Percentiles rank a stretch among this genome's conserved stretches.
Evolutionary conservation across 2,888 invertebrate species (phyloP).

Genomic region (Pseudanteris insignis): DNA sequence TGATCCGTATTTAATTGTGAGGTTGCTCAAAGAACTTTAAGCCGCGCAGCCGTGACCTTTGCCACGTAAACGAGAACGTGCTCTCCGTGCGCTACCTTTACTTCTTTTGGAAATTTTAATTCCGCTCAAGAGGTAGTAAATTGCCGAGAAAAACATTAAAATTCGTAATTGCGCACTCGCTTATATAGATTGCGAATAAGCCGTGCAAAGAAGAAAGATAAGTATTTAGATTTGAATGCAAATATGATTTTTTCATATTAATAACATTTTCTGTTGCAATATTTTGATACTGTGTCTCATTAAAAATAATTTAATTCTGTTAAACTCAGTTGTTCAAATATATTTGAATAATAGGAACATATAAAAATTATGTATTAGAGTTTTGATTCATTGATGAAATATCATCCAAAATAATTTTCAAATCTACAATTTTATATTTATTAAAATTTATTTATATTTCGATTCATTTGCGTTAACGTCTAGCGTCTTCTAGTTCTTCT

Average conservation of each 20-base stretch:
- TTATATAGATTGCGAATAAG: constrained; percentile 25
- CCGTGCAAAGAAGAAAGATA: neutral
- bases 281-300: too few relatives aligned
- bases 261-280: too few relatives aligned
- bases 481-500: too few relatives aligned
- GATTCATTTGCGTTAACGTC: too few relatives aligned
- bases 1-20: constrained; percentile 31
- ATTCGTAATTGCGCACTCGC: constrained; percentile 24
- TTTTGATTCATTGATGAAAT: too few relatives aligned
- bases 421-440: too few relatives aligned
- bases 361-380: too few relatives aligned
- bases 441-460: too few relatives aligned
- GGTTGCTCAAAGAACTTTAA: constrained; percentile 31
- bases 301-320: too few relatives aligned
- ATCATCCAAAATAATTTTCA: too few relatives aligned
- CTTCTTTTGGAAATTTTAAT: constrained; percentile 34
- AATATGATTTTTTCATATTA: neutral
- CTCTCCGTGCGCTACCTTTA: constrained; percentile 12
- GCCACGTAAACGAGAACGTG: constrained; percentile 35
- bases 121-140: constrained; percentile 30
- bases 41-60: constrained; percentile 25
- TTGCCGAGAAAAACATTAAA: constrained; percentile 30
- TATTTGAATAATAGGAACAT: too few relatives aligned
- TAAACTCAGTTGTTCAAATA: too few relatives aligned
- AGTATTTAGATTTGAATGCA: constrained; percentile 8